phyloP scores from a whole-genome alignment of 2,113 vertebrate species.

The Syrrhaptes paradoxus region DNA sequence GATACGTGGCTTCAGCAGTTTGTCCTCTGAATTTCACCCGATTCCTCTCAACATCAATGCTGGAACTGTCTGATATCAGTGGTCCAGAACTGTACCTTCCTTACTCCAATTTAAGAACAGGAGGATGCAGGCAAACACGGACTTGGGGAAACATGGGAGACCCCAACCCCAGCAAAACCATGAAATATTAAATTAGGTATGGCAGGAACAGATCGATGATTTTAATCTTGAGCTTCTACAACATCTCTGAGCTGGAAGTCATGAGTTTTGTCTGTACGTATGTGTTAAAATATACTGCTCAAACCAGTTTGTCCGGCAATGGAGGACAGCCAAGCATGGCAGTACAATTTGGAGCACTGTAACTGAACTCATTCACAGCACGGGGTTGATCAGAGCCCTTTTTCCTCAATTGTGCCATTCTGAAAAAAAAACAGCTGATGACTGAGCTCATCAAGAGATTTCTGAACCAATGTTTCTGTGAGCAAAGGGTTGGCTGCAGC shows the following conservation, averaged over 20 bases:
- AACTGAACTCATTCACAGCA: not conserved
- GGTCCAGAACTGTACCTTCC: not conserved
- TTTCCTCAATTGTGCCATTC: not conserved
- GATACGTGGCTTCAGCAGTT: not conserved
- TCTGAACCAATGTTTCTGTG: not conserved
- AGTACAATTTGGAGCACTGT: not conserved
- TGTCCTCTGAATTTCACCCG: not conserved
- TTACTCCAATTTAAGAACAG: not conserved
- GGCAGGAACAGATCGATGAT: not conserved
- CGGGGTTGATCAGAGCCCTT: not conserved
- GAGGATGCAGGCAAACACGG: not conserved
- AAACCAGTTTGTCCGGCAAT: not conserved
- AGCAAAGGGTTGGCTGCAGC: not conserved
- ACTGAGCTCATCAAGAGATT: not conserved
- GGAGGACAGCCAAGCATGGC: not conserved
- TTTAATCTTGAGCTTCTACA: not conserved
- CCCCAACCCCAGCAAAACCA: fast-evolving
- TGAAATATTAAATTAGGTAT: not conserved
- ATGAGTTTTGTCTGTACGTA: not conserved
- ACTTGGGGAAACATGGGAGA: not conserved
- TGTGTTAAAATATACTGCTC: not conserved
- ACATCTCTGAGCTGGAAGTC: not conserved
- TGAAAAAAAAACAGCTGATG: not conserved
- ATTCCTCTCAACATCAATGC: not conserved
- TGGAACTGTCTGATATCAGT: not conserved